These are phyloP conservation scores for Torymus texanus DNA, from an alignment of 2,888 invertebrate species.

Conservation along the genomic window DNA sequence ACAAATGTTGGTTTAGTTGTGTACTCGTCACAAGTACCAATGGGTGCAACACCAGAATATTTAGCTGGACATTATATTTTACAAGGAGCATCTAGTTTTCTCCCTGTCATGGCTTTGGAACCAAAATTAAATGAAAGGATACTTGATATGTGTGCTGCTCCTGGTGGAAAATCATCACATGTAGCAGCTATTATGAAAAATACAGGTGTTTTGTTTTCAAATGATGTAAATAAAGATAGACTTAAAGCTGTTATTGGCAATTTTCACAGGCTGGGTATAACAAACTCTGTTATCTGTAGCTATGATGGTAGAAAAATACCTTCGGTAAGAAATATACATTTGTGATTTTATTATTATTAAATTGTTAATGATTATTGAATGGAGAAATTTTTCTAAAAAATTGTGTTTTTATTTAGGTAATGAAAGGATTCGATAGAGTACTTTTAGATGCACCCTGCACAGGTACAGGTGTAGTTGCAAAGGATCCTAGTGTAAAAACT, in stretches of 20 bases:
- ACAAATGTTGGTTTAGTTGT: constrained; percentile 98
- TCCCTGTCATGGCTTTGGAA: constrained; percentile 98
- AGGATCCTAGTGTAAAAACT: constrained; percentile 97
- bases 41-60: constrained; percentile 99
- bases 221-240: constrained; percentile 94
- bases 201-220: constrained; percentile 96
- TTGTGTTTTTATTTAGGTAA: constrained; percentile 77
- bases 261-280: constrained; percentile 95
- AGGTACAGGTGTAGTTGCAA: constrained; percentile 98
- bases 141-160: constrained; percentile 98
- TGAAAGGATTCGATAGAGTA: constrained; percentile 96
- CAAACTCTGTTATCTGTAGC: constrained; percentile 92
- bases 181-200: constrained; percentile 99
- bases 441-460: constrained; percentile 98
- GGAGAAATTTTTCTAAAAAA: not conserved
- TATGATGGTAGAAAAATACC: constrained; percentile 93
- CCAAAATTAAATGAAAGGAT: constrained; percentile 97
- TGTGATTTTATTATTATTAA: too few relatives aligned
- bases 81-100: constrained; percentile 96
- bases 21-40: constrained; percentile 95
- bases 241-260: constrained; percentile 96
- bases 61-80: constrained; percentile 98
- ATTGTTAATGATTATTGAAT: too few relatives aligned
- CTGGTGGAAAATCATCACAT: constrained; percentile 99
- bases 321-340: constrained; percentile 72